Conservation (phyloP, 2,797 vertebrate species). For the Ctenochaetus hawaiiensis region DNA sequence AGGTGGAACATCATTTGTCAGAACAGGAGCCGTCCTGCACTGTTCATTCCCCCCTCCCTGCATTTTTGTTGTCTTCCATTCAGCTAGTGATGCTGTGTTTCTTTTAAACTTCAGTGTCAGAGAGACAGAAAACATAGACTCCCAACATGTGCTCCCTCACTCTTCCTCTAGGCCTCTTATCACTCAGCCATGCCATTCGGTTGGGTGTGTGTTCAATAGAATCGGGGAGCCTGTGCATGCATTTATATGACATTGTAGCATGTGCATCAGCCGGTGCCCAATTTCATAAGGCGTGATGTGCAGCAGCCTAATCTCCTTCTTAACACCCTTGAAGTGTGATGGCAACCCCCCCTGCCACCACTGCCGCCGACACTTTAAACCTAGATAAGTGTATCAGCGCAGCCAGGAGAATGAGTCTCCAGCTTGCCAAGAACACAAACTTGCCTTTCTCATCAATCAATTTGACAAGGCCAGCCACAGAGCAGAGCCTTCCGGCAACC, state of each 20-base stretch:
- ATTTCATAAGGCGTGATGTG: slow-evolving; percentile 73
- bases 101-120: slow-evolving; percentile 47
- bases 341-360: slow-evolving; percentile 54
- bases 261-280: slow-evolving; percentile 47
- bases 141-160: slow-evolving; percentile 22
- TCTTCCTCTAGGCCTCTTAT: slow-evolving; percentile 22
- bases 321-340: slow-evolving; percentile 73
- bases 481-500: slow-evolving; percentile 67
- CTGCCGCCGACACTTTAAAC: slow-evolving; percentile 61
- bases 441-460: slow-evolving; percentile 85
- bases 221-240: slow-evolving; percentile 1
- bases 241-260: slow-evolving; percentile 48
- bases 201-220: slow-evolving; percentile 12
- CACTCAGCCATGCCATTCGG: slow-evolving; percentile 4
- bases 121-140: slow-evolving; percentile 38
- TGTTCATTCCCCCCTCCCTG: neutral
- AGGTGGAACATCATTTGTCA: slow-evolving; percentile 51
- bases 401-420: slow-evolving; percentile 78
- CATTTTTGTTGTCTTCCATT: slow-evolving; percentile 41
- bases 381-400: slow-evolving; percentile 79
- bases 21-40: slow-evolving; percentile 23
- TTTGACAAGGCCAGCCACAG: slow-evolving; percentile 79
- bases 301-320: slow-evolving; percentile 76
- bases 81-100: slow-evolving; percentile 25
- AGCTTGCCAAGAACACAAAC: slow-evolving; percentile 79